Base-by-base conservation (phyloP, 2,888 invertebrate species). In the Athalia rosae region DNA sequence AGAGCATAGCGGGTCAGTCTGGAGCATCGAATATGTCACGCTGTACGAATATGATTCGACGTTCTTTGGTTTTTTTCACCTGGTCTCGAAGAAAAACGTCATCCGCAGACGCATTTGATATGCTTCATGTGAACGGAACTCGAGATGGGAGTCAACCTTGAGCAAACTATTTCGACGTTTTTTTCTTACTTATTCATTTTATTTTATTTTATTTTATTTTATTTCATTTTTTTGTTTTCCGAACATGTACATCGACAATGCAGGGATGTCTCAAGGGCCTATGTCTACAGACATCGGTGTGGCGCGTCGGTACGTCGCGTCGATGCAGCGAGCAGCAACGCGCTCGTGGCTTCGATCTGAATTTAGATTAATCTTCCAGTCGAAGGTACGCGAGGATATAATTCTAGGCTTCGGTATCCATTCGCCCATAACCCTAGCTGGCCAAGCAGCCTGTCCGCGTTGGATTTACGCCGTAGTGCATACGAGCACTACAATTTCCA, bases 361-460 rank as follows among this genome's bases (percentile, higher is more conserved):
- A 71, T 71, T 71, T 43, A 71, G 58, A 71, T 71, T 71, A 71
- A 71, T 71, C 71, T 71, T 71, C 45, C 56, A 71, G 56, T 71
- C 58, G 58, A 71, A 58, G 71, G 71, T 56, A 71, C 56, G 71
- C 71, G 43, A 56, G 71, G 58, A 58, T 71, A 58, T 71, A 58
- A 58, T 58, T 71, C 71, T 71, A 71, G 71, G 43, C 71, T 71
- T 58, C 4, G 58, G 58, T 58, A 45, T 71, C 43, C 71, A 13
- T 71, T 71, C 58, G 13, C 43, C 71, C 71, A 71, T 56, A 71
- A 58, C 45, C 56, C 71, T 58, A 58, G 71, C 56, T 9, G 56
- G 13, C 45, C 71, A 43, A 58, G 28, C 28, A 0, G 56, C 71
- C 11, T 58, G 58, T 67, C 50, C 53, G 67, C 67, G 53, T 53